Evolutionary conservation across 2,888 invertebrate species (phyloP).

Genomic region (Xestobium rufovillosum): DNA sequence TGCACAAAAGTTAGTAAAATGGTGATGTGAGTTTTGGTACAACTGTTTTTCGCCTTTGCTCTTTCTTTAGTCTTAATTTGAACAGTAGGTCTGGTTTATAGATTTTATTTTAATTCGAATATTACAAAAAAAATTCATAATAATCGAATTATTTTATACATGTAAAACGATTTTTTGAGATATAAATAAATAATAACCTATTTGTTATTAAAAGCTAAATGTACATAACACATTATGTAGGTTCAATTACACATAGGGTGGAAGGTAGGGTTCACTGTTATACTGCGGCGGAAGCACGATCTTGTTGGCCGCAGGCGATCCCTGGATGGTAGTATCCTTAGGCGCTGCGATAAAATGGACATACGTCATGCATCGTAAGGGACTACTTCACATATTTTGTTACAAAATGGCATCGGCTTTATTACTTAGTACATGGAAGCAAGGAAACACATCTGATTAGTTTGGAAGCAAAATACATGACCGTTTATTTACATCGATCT

Average conservation of each 20-base stretch:
- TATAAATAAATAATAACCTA: conserved; percentile 34
- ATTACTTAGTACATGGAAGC: conserved; percentile 18
- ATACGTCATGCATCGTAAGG: conserved; percentile 35
- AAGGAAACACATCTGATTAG: conserved; percentile 30
- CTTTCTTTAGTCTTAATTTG: conserved; percentile 16
- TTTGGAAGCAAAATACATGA: conserved; percentile 25
- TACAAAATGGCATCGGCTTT: conserved; percentile 38
- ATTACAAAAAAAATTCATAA: conserved; percentile 31
- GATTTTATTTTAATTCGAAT: conserved; percentile 34
- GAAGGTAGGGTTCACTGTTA: conserved; percentile 26
- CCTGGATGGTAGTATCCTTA: conserved; percentile 35
- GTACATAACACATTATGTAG: conserved; percentile 31
- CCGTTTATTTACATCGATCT: too few species aligned
- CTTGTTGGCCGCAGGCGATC: conserved; percentile 28
- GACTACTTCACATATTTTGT: conserved; percentile 8
- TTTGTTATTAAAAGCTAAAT: conserved; percentile 32
- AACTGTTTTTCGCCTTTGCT: conserved; percentile 26
- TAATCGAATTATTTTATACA: conserved; percentile 33
- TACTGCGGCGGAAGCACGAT: conserved; percentile 28
- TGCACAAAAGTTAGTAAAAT: background rate
- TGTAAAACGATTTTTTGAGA: conserved; percentile 28
- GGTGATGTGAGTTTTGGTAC: conserved; percentile 1
- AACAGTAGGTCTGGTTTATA: conserved; percentile 23
- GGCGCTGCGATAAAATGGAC: conserved; percentile 37
- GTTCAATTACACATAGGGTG: conserved; percentile 33